A percentile compares a stretch with the other conserved stretches of the same genome.
phyloP scores from a whole-genome alignment of 2,113 vertebrate genomes.

The Lamprologus tigripictilis region DNA sequence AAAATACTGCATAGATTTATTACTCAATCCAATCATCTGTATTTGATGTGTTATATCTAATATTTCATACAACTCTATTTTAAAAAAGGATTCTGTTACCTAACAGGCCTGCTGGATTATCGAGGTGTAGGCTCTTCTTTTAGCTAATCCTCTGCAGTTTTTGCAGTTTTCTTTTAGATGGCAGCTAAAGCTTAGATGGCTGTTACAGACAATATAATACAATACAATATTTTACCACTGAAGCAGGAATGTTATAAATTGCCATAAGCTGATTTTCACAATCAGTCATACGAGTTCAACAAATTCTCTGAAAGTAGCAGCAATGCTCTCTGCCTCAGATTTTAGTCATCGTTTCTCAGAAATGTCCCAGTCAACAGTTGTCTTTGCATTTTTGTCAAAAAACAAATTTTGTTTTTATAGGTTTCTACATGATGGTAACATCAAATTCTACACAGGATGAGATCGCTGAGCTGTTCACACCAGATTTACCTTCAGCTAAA shows the following conservation, averaged over 20 bases:
- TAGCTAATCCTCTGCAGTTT: background rate
- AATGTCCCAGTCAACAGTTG: fast-evolving
- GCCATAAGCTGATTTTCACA: background rate
- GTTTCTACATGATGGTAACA: conserved; percentile 58
- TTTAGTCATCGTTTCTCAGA: background rate
- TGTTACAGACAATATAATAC: background rate
- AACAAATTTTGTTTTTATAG: conserved; percentile 10
- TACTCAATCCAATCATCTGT: background rate
- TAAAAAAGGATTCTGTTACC: background rate
- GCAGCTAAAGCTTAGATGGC: background rate
- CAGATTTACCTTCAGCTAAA: conserved; percentile 3
- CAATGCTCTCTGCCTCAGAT: background rate
- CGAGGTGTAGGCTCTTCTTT: background rate
- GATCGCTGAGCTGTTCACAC: conserved; percentile 55
- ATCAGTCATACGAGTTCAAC: background rate
- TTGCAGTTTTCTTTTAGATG: background rate
- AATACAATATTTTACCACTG: background rate
- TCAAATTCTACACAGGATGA: background rate
- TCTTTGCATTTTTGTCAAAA: background rate
- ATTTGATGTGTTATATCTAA: background rate
- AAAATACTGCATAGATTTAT: background rate
- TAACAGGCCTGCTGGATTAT: background rate
- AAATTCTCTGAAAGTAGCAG: background rate
- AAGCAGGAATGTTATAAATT: background rate
- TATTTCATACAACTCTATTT: background rate